phyloP scores from a whole-genome alignment of 2,888 invertebrate genomes.

The Drosophila meridiana region DNA sequence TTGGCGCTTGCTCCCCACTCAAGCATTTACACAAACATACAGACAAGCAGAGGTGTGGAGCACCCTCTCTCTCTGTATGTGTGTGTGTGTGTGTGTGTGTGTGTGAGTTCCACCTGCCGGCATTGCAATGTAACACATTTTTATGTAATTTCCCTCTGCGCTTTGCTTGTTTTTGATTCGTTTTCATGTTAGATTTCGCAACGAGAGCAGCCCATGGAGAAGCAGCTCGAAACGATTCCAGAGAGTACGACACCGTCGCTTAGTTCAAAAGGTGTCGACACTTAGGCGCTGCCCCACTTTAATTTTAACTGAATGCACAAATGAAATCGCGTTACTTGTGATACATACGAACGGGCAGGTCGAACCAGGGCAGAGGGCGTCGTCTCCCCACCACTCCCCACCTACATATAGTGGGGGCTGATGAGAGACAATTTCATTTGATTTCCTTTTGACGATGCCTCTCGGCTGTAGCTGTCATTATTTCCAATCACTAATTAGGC shows the following conservation, averaged over 20 bases:
- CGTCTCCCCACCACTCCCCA: not conserved
- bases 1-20: constrained; percentile 14
- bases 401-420: not conserved
- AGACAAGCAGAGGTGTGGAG: constrained; percentile 7
- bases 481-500: constrained; percentile 52
- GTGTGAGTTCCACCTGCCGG: constrained; percentile 52
- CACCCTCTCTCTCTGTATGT: not conserved
- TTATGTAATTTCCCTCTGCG: constrained; percentile 73
- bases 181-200: constrained; percentile 70
- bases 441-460: not conserved
- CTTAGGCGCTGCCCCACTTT: constrained; percentile 76
- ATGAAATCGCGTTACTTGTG: constrained; percentile 61
- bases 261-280: constrained; percentile 69
- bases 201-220: constrained; percentile 31
- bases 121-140: constrained; percentile 64
- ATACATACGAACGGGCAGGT: constrained; percentile 7
- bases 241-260: constrained; percentile 42
- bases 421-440: constrained; percentile 34
- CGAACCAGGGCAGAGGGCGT: not conserved
- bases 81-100: constrained; percentile 10
- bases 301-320: constrained; percentile 63
- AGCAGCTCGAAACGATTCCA: constrained; percentile 38
- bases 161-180: constrained; percentile 80
- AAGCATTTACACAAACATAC: not conserved
- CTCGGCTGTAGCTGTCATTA: constrained; percentile 5